A percentile compares a stretch with the other conserved stretches of the same genome.
Evolutionary conservation across 1,140 invertebrate species (phyloP).

Genomic region (Lordiphosa mommai): DNA sequence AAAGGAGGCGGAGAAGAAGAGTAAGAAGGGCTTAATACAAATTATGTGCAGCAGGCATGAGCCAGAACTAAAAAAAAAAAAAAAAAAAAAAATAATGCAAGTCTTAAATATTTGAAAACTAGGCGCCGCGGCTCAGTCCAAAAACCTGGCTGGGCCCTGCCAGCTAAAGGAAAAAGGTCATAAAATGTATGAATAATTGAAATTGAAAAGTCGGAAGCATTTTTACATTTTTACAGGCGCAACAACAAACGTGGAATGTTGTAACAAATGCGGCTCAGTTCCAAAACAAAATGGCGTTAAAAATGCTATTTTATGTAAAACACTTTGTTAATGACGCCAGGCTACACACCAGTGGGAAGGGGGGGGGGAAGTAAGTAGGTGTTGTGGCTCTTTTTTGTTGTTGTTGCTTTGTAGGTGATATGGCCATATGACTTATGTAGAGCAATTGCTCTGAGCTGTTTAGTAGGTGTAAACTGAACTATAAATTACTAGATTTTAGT

Average conservation of each 20-base stretch:
- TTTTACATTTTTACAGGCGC: conserved; percentile 59
- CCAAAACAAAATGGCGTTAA: conserved; percentile 66
- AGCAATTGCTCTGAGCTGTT: background rate
- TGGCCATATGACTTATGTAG: conserved; percentile 5
- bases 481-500: too few relatives aligned
- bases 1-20: background rate
- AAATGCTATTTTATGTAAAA: conserved; percentile 72
- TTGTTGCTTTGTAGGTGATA: background rate
- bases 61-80: conserved; percentile 7
- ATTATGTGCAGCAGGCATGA: conserved; percentile 59
- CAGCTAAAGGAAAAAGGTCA: conserved; percentile 73
- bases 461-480: too few relatives aligned
- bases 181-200: conserved; percentile 76
- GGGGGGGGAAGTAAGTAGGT: background rate
- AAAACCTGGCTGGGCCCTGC: conserved; percentile 7
- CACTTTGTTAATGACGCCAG: conserved; percentile 64
- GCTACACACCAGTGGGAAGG: background rate
- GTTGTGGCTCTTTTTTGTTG: background rate
- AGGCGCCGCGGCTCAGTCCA: conserved; percentile 28
- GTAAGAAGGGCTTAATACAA: conserved; percentile 48
- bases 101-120: conserved; percentile 73
- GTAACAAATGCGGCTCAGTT: conserved; percentile 37
- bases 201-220: conserved; percentile 73
- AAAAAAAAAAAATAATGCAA: conserved; percentile 47
- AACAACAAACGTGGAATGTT: conserved; percentile 13